Conservation (phyloP, 2,113 vertebrate species). For the Tenrec ecaudatus region DNA sequence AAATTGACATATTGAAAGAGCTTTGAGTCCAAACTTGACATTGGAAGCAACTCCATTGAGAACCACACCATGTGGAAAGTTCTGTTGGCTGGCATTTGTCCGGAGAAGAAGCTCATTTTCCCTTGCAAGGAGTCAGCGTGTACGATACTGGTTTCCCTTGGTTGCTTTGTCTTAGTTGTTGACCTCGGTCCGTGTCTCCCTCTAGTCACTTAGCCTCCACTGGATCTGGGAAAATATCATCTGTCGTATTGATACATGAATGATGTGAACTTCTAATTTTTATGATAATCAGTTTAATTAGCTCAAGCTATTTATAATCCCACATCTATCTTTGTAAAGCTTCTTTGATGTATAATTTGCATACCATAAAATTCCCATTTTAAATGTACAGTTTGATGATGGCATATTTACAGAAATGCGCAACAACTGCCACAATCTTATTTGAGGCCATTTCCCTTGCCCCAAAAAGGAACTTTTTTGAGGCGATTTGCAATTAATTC, state of each 20-base stretch:
- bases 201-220: neutral
- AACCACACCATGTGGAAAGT: neutral
- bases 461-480: neutral
- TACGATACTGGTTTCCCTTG: neutral
- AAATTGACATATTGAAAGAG: neutral
- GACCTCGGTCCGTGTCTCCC: neutral
- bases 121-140: neutral
- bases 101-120: constrained; percentile 10
- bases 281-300: constrained; percentile 31
- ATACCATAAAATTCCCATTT: neutral
- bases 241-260: neutral
- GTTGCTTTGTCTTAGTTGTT: neutral
- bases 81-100: neutral
- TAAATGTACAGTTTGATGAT: neutral
- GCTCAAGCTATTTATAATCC: constrained; percentile 7
- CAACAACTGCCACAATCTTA: neutral
- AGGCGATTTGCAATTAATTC: neutral
- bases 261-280: neutral
- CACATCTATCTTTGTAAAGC: constrained; percentile 28
- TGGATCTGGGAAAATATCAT: neutral
- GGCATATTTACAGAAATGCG: neutral
- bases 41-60: neutral
- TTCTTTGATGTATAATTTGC: constrained; percentile 10
- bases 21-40: neutral
- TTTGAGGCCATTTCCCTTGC: constrained; percentile 19